These are phyloP conservation scores for Tetraodon nigroviridis DNA, from an alignment of 2,113 vertebrate species.

Conservation along the genomic window DNA sequence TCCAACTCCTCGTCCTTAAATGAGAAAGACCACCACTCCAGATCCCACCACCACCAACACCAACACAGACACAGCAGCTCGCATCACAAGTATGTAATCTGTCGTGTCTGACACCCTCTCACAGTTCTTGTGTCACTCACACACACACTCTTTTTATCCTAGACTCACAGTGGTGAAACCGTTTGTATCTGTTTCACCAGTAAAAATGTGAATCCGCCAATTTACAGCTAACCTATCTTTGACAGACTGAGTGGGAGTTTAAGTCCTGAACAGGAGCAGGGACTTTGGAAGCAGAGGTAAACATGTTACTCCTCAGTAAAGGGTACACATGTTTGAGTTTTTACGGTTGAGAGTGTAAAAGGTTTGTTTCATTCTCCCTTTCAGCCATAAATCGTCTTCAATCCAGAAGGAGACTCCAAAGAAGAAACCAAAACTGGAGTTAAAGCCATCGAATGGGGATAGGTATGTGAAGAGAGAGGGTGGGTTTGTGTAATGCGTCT, in stretches of 20 bases:
- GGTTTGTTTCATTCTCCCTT: conserved; percentile 55
- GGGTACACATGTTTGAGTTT: not conserved
- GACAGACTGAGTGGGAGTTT: conserved; percentile 88
- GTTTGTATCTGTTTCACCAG: not conserved
- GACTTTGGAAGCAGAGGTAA: conserved; percentile 98
- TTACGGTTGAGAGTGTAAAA: not conserved
- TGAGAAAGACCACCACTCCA: conserved; percentile 93
- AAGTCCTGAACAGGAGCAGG: conserved; percentile 96
- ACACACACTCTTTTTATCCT: conserved; percentile 1
- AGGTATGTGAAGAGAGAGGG: conserved; percentile 72
- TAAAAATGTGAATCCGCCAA: not conserved
- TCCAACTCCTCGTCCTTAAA: conserved; percentile 90
- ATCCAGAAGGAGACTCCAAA: conserved; percentile 99
- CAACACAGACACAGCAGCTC: conserved; percentile 87
- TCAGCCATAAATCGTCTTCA: conserved; percentile 97
- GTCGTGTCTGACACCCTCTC: not conserved
- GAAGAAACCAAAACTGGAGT: conserved; percentile 99
- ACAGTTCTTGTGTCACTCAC: not conserved
- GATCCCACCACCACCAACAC: conserved; percentile 86
- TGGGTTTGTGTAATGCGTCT: not conserved
- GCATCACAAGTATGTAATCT: conserved; percentile 85
- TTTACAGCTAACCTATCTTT: conserved; percentile 37
- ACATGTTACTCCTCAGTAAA: not conserved
- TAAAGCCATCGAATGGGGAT: conserved; percentile 99
- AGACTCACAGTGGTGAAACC: not conserved